phyloP scores from a whole-genome alignment of 2,797 vertebrate genomes.

The Chiroxiphia lanceolata region DNA sequence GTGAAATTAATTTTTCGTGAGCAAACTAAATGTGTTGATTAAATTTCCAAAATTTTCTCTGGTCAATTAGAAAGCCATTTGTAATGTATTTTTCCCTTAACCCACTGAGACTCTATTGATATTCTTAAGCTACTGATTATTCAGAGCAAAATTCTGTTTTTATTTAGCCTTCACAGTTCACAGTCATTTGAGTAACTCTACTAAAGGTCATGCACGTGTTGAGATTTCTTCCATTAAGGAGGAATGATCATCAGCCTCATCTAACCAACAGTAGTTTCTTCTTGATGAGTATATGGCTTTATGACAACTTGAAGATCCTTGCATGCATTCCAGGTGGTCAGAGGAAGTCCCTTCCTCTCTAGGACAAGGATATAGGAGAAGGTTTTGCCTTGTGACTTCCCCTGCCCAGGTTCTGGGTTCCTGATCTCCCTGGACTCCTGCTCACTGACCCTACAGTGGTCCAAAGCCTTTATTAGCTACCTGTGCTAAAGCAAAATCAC shows the following conservation, averaged over 20 bases:
- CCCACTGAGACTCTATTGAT: neutral
- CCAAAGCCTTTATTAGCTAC: neutral
- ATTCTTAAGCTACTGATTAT: neutral
- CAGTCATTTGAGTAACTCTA: neutral
- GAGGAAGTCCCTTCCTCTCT: neutral
- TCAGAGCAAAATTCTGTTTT: neutral
- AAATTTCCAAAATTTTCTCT: slow-evolving; percentile 37
- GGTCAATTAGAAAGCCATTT: slow-evolving; percentile 49
- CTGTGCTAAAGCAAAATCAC: neutral
- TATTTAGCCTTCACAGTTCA: neutral
- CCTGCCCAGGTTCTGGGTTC: neutral
- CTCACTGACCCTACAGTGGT: accelerated
- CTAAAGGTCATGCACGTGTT: accelerated
- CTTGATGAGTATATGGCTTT: neutral
- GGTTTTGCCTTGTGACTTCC: neutral
- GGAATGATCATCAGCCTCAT: neutral
- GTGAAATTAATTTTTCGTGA: slow-evolving; percentile 8
- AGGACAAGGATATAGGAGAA: neutral
- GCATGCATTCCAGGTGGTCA: neutral
- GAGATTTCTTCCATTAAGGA: neutral
- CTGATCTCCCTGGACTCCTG: accelerated
- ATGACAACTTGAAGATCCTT: neutral
- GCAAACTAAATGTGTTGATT: slow-evolving; percentile 28
- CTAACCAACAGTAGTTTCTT: neutral
- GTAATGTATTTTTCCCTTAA: neutral